Percentiles rank a stretch among this genome's conserved stretches.
These are phyloP conservation scores for Orycteropus afer DNA, from an alignment of 2,113 vertebrate genomes.

Conservation along the genomic window DNA sequence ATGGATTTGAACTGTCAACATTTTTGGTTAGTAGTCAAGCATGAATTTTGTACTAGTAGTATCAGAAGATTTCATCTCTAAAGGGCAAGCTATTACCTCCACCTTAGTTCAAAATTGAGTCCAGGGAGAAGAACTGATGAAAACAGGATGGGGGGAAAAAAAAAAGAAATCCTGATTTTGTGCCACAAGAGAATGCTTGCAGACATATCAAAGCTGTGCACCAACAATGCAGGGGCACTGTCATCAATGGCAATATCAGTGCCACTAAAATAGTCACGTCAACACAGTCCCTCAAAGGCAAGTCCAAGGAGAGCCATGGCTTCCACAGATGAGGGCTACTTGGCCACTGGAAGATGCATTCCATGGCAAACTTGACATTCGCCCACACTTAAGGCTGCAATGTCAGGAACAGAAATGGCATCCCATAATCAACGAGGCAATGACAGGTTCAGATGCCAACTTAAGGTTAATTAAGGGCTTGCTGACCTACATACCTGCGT, in stretches of 20 bases:
- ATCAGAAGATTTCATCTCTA: not conserved
- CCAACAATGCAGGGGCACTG: not conserved
- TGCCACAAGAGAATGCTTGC: not conserved
- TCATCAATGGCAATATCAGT: rapidly evolving
- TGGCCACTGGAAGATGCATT: rapidly evolving
- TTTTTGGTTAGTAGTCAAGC: not conserved
- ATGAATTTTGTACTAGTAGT: not conserved
- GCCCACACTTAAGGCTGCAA: rapidly evolving
- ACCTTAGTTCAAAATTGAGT: not conserved
- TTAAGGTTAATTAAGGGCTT: rapidly evolving
- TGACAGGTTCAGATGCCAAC: rapidly evolving
- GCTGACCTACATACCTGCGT: not conserved
- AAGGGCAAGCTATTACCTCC: not conserved
- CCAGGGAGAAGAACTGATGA: not conserved
- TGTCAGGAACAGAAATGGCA: not conserved
- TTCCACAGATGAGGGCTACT: too few relatives aligned
- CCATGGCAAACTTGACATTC: rapidly evolving
- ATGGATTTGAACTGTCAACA: not conserved
- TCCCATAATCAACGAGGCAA: rapidly evolving
- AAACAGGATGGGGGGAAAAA: not conserved
- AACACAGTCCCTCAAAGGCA: rapidly evolving
- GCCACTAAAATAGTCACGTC: not conserved
- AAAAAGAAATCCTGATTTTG: not conserved
- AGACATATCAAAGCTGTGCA: rapidly evolving
- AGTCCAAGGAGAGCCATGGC: not conserved